A percentile compares a stretch with the other conserved stretches of the same genome.
Evolutionary conservation across 2,888 invertebrate species (phyloP).

Genomic region (Cantharis nigra): DNA sequence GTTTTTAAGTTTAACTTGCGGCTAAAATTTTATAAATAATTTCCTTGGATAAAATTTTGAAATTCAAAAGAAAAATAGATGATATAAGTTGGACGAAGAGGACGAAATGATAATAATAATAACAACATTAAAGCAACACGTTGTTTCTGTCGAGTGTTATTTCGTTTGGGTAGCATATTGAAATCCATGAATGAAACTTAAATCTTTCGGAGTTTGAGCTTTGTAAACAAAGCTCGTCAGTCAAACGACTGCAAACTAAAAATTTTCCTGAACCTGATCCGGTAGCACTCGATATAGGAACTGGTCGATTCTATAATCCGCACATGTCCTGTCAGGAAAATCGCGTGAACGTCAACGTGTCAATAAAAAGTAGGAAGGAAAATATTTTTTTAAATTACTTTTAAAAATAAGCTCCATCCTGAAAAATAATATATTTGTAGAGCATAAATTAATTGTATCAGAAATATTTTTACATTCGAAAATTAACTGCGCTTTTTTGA

Average conservation of each 20-base stretch:
- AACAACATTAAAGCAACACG: slow-evolving; percentile 41
- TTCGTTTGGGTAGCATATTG: slow-evolving; percentile 36
- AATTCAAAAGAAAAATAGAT: neutral
- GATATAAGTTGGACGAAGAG: neutral
- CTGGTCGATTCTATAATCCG: slow-evolving; percentile 35
- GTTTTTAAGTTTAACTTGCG: neutral
- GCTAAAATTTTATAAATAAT: neutral
- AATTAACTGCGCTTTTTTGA: neutral
- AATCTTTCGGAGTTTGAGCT: slow-evolving; percentile 20
- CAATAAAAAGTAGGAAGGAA: slow-evolving; percentile 15
- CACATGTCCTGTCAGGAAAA: slow-evolving; percentile 34
- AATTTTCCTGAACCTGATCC: slow-evolving; percentile 20
- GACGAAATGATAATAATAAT: slow-evolving; percentile 21
- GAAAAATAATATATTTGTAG: neutral
- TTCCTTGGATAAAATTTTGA: neutral
- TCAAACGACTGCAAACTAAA: slow-evolving; percentile 26
- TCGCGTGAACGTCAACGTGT: slow-evolving; percentile 29
- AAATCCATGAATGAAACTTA: slow-evolving; percentile 46
- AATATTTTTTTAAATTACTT: neutral
- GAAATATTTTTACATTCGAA: neutral
- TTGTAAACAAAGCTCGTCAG: slow-evolving; percentile 34
- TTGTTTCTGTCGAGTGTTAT: slow-evolving; percentile 37
- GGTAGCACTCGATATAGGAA: slow-evolving; percentile 26
- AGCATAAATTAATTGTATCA: neutral
- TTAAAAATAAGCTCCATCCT: neutral